A percentile compares a stretch with the other conserved stretches of the same genome.
These are phyloP conservation scores for Pardosa pseudoannulata DNA, from an alignment of 2,888 invertebrate species.

Conservation along the genomic window DNA sequence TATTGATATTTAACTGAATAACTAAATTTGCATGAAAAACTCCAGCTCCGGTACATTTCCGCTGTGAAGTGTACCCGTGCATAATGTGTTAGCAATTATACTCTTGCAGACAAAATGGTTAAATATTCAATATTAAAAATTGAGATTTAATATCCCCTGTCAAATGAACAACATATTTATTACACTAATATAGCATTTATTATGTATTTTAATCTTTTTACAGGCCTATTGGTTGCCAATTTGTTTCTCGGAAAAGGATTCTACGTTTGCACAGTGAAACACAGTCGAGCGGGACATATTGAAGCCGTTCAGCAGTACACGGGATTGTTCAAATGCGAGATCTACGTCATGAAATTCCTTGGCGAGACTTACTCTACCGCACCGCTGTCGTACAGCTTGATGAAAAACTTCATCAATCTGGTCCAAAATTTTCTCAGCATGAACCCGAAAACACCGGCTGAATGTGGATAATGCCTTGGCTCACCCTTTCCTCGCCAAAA, in stretches of 20 bases:
- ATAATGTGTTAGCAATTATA: too few relatives aligned
- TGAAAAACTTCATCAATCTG: slow-evolving; percentile 31
- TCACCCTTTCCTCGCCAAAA: not conserved
- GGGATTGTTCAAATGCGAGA: not conserved
- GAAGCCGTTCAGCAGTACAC: slow-evolving; percentile 32
- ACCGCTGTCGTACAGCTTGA: not conserved
- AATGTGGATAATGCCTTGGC: not conserved
- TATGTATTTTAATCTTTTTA: too few relatives aligned
- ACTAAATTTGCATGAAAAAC: too few relatives aligned
- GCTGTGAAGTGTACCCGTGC: too few relatives aligned
- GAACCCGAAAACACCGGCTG: slow-evolving; percentile 1
- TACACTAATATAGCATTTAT: too few relatives aligned
- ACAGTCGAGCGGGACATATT: slow-evolving; percentile 16
- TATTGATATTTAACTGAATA: too few relatives aligned
- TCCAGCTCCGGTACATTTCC: too few relatives aligned
- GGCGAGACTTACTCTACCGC: slow-evolving; percentile 27
- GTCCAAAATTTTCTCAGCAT: slow-evolving; percentile 26
- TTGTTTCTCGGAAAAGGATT: slow-evolving; percentile 49
- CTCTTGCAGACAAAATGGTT: too few relatives aligned
- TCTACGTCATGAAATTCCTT: slow-evolving; percentile 25
- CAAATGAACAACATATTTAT: too few relatives aligned
- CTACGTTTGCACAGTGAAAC: slow-evolving; percentile 33
- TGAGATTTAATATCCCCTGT: too few relatives aligned
- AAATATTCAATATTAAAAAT: too few relatives aligned
- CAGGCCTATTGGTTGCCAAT: slow-evolving; percentile 44